Conservation (phyloP, 2,888 invertebrate genomes). For the Oscheius sp. region DNA sequence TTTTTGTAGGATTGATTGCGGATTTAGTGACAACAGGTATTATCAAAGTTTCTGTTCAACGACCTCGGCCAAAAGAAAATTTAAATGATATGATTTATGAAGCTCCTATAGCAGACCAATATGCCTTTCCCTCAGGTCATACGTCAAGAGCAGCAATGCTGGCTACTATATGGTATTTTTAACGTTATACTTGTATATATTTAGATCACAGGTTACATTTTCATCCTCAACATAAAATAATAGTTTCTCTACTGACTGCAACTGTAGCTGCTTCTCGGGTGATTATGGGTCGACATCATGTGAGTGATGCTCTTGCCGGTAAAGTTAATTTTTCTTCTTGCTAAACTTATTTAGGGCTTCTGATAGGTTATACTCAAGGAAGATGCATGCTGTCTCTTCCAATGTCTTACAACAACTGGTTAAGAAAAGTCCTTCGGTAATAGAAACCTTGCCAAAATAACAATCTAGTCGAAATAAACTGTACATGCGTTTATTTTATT, state of each 20-base stretch:
- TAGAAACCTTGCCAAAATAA: background rate
- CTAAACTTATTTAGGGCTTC: constrained; percentile 21
- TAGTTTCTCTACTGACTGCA: constrained; percentile 73
- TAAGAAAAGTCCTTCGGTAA: constrained; percentile 20
- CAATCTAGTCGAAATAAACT: background rate
- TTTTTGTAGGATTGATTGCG: constrained; percentile 59
- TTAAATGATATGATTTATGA: constrained; percentile 60
- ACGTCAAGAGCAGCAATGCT: constrained; percentile 86
- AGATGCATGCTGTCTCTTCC: constrained; percentile 17
- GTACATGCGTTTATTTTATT: background rate
- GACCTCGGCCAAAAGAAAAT: constrained; percentile 63
- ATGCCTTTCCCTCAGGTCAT: constrained; percentile 94
- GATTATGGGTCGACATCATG: constrained; percentile 86
- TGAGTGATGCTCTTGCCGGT: constrained; percentile 87
- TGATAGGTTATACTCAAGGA: constrained; percentile 23
- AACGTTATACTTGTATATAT: too few species aligned
- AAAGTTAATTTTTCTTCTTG: background rate
- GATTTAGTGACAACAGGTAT: constrained; percentile 64
- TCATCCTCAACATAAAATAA: background rate
- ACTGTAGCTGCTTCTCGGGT: constrained; percentile 84
- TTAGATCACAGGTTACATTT: too few species aligned
- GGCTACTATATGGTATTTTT: constrained; percentile 75
- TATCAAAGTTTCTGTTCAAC: constrained; percentile 60
- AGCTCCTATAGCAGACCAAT: constrained; percentile 80
- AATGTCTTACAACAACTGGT: constrained; percentile 19